These are phyloP conservation scores for Meloidogyne chitwoodi DNA, from an alignment of 1,140 invertebrate species.

Conservation along the genomic window DNA sequence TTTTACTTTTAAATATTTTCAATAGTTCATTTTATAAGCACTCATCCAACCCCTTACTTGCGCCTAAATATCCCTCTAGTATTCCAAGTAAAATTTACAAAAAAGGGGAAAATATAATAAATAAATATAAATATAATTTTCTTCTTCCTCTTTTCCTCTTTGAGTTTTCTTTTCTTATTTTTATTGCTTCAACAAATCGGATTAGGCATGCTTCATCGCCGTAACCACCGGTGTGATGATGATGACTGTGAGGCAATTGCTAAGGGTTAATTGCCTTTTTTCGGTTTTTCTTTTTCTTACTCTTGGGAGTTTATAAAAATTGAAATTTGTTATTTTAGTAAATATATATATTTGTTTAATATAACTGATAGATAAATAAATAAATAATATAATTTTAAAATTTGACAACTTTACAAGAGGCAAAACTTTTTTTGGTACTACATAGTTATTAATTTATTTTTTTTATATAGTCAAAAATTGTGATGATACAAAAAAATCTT, in stretches of 20 bases:
- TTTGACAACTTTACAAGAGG: neutral
- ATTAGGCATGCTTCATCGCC: neutral
- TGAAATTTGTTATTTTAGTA: neutral
- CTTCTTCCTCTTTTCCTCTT: neutral
- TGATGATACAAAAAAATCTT: no score
- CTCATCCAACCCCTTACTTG: no score
- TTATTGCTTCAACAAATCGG: neutral
- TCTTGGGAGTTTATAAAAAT: neutral
- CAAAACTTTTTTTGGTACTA: no score
- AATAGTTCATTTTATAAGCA: no score
- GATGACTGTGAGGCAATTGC: neutral
- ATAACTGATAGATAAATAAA: neutral
- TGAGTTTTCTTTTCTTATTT: neutral
- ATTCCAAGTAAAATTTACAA: no score
- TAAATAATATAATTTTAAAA: neutral
- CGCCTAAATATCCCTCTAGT: no score
- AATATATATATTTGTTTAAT: neutral
- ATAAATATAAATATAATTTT: no score
- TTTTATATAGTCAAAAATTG: no score
- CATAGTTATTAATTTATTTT: no score
- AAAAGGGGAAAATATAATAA: no score
- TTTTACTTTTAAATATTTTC: no score
- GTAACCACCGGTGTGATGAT: neutral
- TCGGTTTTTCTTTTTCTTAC: neutral
- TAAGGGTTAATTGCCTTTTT: neutral